Conservation (phyloP, 2,113 vertebrate genomes). For the Upupa epops region DNA sequence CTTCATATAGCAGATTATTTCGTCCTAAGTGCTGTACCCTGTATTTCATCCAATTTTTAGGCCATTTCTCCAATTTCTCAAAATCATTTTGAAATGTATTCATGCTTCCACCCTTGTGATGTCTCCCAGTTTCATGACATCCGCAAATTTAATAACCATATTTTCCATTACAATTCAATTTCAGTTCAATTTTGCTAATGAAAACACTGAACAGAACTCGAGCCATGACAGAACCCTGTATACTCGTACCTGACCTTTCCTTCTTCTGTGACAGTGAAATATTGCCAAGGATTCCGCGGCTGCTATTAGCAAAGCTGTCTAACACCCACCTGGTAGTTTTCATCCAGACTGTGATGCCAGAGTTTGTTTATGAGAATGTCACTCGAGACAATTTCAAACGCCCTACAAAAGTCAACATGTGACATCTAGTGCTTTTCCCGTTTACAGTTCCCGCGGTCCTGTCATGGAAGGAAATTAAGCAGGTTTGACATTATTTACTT, state of each 20-base stretch:
- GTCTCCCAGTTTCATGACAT: conserved; percentile 6
- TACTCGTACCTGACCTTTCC: not conserved
- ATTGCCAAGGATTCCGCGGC: not conserved
- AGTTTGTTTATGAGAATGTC: conserved; percentile 3
- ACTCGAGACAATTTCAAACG: not conserved
- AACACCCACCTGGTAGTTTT: conserved; percentile 16
- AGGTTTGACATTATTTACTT: not conserved
- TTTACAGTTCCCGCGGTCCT: not conserved
- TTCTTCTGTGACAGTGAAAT: conserved; percentile 13
- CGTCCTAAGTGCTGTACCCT: not conserved
- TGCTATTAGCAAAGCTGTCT: conserved; percentile 18
- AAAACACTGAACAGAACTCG: conserved; percentile 46
- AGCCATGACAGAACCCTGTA: not conserved
- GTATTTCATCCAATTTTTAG: conserved; percentile 38
- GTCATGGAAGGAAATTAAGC: not conserved
- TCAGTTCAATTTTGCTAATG: conserved; percentile 49
- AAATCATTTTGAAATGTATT: not conserved
- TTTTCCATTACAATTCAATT: conserved; percentile 51
- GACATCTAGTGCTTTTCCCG: not conserved
- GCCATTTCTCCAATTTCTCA: conserved; percentile 18
- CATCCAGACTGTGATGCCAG: not conserved
- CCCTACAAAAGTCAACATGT: not conserved
- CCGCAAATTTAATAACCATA: conserved; percentile 23
- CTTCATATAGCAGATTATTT: conserved; percentile 7
- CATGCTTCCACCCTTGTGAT: not conserved